Evolutionary conservation across 1,140 invertebrate species (phyloP).

Genomic region (Polypedilum vanderplanki): DNA sequence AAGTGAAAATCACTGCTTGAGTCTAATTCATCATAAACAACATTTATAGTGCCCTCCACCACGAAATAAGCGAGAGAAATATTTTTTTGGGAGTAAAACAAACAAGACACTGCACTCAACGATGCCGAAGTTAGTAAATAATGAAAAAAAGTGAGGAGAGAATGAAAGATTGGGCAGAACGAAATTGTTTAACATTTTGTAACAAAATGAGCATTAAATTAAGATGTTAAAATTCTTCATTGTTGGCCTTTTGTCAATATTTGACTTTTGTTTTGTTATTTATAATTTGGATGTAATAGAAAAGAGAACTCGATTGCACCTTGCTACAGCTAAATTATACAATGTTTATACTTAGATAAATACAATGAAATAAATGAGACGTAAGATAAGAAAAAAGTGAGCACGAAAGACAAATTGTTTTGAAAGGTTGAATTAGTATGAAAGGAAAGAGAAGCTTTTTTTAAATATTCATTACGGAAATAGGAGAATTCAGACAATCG

Average conservation of each 20-base stretch:
- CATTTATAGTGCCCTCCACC: background rate
- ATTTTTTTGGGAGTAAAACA: background rate
- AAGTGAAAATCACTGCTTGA: slow-evolving; percentile 11
- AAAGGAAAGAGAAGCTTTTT: too few relatives aligned
- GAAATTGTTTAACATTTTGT: slow-evolving; percentile 8
- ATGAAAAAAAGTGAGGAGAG: too few relatives aligned
- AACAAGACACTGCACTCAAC: background rate
- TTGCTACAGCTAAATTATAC: background rate
- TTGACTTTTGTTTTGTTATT: slow-evolving; percentile 3
- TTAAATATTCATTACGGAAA: too few relatives aligned
- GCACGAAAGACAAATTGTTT: too few relatives aligned
- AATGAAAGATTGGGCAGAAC: too few relatives aligned
- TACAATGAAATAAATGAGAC: too few relatives aligned
- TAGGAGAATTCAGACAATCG: too few relatives aligned
- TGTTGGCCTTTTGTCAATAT: slow-evolving; percentile 1
- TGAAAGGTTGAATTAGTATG: too few relatives aligned
- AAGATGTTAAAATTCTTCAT: slow-evolving; percentile 6
- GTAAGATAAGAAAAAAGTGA: too few relatives aligned
- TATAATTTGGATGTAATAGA: background rate
- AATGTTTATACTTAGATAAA: too few relatives aligned
- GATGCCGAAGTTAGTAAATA: too few relatives aligned
- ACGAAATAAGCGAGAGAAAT: background rate
- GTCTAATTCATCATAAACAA: slow-evolving; percentile 3
- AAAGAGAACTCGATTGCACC: slow-evolving; percentile 5
- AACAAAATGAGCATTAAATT: slow-evolving; percentile 12